Evolutionary conservation across 1,140 invertebrate genomes (phyloP).

Genomic region (Drosophila mayri): DNA sequence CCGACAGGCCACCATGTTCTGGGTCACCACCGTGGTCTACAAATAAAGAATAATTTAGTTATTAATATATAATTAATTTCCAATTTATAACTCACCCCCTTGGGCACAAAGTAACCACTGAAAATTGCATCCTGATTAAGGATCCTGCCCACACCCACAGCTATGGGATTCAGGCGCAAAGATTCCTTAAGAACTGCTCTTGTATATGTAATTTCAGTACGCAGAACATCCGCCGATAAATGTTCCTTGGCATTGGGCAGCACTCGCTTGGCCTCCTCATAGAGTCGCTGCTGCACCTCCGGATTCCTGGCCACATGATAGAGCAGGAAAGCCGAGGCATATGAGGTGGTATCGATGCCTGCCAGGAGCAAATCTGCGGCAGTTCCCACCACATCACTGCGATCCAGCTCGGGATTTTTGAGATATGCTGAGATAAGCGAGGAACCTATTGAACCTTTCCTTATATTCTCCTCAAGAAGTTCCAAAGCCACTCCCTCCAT

Average conservation of each 20-base stretch:
- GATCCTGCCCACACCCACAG: constrained; percentile 92
- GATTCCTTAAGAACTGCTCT: constrained; percentile 94
- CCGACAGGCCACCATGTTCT: constrained; percentile 93
- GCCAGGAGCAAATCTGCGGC: constrained; percentile 93
- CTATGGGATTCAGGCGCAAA: constrained; percentile 92
- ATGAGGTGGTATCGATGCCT: constrained; percentile 95
- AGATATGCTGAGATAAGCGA: constrained; percentile 90
- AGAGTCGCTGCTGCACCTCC: constrained; percentile 90
- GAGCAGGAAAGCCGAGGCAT: constrained; percentile 91
- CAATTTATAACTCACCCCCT: constrained; percentile 88
- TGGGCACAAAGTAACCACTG: constrained; percentile 93
- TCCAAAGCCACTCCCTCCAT: constrained; percentile 91
- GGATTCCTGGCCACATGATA: constrained; percentile 92
- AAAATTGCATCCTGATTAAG: constrained; percentile 91
- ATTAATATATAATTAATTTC: not conserved
- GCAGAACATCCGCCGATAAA: constrained; percentile 87
- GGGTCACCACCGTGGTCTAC: constrained; percentile 94
- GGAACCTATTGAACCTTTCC: constrained; percentile 17
- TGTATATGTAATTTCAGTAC: constrained; percentile 89
- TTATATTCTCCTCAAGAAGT: constrained; percentile 88
- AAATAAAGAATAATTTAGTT: not conserved
- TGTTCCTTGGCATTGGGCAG: constrained; percentile 85
- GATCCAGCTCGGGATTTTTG: constrained; percentile 88
- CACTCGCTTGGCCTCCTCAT: constrained; percentile 88
- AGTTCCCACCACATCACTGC: constrained; percentile 92